Base-by-base conservation (phyloP, 2,797 vertebrate genomes). In the Tauraco hartlaubi region DNA sequence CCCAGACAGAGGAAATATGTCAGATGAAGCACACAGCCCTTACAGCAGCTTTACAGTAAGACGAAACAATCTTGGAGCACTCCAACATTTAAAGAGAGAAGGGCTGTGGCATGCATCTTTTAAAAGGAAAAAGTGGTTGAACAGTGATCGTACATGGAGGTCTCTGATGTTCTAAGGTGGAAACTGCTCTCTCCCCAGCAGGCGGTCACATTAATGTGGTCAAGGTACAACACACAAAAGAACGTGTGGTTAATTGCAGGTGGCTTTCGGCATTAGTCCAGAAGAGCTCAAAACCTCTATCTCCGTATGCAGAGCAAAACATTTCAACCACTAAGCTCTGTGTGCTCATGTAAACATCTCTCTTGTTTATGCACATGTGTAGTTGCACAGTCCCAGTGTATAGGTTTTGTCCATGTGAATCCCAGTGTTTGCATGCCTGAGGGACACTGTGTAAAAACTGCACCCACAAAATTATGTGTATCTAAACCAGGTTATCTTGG, bases 301-400 rank as follows among this genome's bases (percentile, higher is more conserved):
- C 48, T 95, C 73, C 77, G 29, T 74, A 3, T 54, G 68, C 48
- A 18, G 12, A 77, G 72, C 41, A 73, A 88, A 96, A 83, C 72
- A 85, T 56, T 61, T 85, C 69, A 77, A 35, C 68, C 52, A 25
- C 81, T 37, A 35, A 89, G 56, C 56, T 83, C 75, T 67, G 25
- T 79, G 55, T 66, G 67, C 62, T 69, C 61, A 48, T 71, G 81
- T 94, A 92, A 96, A 94, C 80, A 82, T 74, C 68, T 58, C 51
- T 72, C 44, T 75, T 86, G 35, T 69, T 93, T 93, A 69, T 64
- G n/a, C 33, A 29, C 18, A 16, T 10, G 31, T n/a, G 18, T 71
- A 62, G 88, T 90, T 92, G 54, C 5, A 6, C 48, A 7, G 71
- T 93, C 63, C 48, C 69, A 39, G 43, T 31, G 16, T 56, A 9